Conservation (phyloP, 92 coral and sea anemone species). For the Epizoanthus stellaris region DNA sequence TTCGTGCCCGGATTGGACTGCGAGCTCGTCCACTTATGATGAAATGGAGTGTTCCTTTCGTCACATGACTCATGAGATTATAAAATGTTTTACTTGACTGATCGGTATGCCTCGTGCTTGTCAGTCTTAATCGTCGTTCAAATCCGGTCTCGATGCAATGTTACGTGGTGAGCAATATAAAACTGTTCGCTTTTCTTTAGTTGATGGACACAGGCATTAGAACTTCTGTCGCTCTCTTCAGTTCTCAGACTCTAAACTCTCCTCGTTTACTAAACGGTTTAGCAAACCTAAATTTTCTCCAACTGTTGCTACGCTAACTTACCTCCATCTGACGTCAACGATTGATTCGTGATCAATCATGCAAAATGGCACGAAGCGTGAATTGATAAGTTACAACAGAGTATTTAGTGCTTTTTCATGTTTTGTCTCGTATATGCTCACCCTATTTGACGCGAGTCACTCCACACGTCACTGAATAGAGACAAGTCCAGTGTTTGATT, state of each 20-base stretch:
- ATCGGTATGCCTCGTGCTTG: not conserved
- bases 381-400: slow-evolving; percentile 15
- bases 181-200: no score
- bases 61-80: slow-evolving; percentile 22
- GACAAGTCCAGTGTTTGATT: no score
- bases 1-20: slow-evolving; percentile 19
- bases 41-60: slow-evolving; percentile 36
- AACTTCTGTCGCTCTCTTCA: no score
- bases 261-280: no score
- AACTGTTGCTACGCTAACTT: no score
- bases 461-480: no score
- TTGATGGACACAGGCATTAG: no score
- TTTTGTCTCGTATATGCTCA: slow-evolving; percentile 21
- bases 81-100: not conserved
- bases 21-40: not conserved
- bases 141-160: no score
- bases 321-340: slow-evolving; percentile 17
- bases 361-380: slow-evolving; percentile 3
- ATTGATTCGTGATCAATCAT: slow-evolving; percentile 37
- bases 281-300: no score
- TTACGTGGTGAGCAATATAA: no score
- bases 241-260: no score
- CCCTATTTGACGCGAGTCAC: slow-evolving; percentile 9
- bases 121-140: no score
- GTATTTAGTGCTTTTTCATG: not conserved